These are phyloP conservation scores for Pungitius pungitius DNA, from an alignment of 2,113 vertebrate species.

Conservation along the genomic window DNA sequence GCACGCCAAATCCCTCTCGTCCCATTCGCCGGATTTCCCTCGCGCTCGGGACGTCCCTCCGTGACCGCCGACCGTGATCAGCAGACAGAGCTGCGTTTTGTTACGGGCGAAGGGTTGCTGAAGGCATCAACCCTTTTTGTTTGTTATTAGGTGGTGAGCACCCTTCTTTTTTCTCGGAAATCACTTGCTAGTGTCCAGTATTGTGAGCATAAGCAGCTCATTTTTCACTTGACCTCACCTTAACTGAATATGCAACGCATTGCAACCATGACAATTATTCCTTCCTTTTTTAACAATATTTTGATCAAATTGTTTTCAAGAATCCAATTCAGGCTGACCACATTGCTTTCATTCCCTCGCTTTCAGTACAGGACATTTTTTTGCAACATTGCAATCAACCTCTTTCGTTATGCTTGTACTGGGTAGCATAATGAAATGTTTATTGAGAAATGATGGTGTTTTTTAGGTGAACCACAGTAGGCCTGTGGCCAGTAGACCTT, in stretches of 20 bases:
- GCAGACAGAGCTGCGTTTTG: not conserved
- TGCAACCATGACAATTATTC: not conserved
- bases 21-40: conserved; percentile 24
- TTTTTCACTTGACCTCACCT: not conserved
- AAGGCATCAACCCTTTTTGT: not conserved
- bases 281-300: not conserved
- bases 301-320: not conserved
- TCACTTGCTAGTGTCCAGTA: not conserved
- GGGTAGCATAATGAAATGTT: not conserved
- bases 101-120: not conserved
- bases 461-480: not conserved
- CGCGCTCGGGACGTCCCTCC: not conserved
- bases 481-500: not conserved
- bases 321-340: not conserved
- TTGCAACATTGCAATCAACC: not conserved
- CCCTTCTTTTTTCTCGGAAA: conserved; percentile 39
- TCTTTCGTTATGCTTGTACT: not conserved
- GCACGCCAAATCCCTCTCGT: conserved; percentile 28
- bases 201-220: not conserved
- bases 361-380: not conserved
- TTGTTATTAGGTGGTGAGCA: conserved; percentile 12
- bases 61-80: conserved; percentile 20
- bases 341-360: not conserved
- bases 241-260: not conserved
- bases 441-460: no score